Evolutionary conservation across 37 sponge, comb jelly and placozoan genomes (phyloP).

Genomic region (Axinella damicornis): DNA sequence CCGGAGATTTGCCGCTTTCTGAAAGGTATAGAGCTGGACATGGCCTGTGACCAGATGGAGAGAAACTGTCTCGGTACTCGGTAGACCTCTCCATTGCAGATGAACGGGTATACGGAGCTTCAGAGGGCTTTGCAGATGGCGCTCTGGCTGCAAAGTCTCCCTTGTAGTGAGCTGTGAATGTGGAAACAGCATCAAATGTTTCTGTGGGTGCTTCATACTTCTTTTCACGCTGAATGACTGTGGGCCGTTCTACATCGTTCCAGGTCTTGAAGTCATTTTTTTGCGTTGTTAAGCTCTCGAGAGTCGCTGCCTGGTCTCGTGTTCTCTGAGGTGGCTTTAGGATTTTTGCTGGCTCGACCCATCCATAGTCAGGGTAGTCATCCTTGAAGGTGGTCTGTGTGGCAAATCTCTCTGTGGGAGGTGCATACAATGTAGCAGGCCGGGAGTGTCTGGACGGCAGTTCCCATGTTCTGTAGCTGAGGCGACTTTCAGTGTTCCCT

Average conservation of each 20-base stretch:
- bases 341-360: conserved; percentile 31
- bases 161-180: conserved; percentile 49
- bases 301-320: conserved; percentile 7
- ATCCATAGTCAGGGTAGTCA: conserved; percentile 61
- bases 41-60: conserved; percentile 9
- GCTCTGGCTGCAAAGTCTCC: conserved; percentile 58
- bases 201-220: conserved; percentile 66
- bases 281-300: conserved; percentile 55
- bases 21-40: conserved; percentile 41
- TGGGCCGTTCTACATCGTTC: conserved; percentile 32
- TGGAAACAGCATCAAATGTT: conserved; percentile 70
- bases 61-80: conserved; percentile 53
- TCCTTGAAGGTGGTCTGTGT: conserved; percentile 23
- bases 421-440: conserved; percentile 58
- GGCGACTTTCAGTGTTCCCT: conserved; percentile 18
- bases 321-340: conserved; percentile 33
- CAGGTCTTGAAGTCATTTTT: conserved; percentile 59
- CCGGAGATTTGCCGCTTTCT: neutral
- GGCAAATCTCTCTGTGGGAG: conserved; percentile 68
- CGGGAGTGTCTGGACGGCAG: conserved; percentile 49
- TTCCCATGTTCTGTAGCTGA: conserved; percentile 63
- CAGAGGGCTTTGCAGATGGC: conserved; percentile 42
- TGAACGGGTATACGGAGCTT: neutral
- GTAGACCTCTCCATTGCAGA: conserved; percentile 42
- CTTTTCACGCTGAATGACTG: conserved; percentile 26